Evolutionary conservation across 2,113 vertebrate genomes (phyloP).

Genomic region (Semicossyphus pulcher): DNA sequence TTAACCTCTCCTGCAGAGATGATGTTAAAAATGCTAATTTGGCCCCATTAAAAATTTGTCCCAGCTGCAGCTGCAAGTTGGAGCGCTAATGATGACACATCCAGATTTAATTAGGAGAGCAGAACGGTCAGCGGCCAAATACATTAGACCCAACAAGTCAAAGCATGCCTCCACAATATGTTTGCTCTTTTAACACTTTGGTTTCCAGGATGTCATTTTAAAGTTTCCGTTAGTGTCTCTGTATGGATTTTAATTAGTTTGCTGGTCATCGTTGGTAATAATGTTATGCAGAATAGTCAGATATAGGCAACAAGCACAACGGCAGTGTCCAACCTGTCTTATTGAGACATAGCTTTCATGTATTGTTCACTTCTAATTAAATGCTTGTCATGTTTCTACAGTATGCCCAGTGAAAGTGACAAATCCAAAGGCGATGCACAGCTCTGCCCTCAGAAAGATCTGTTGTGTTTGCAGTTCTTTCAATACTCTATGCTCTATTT

Average conservation of each 20-base stretch:
- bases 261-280: neutral
- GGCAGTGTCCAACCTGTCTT: too few relatives aligned
- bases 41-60: slow-evolving; percentile 71
- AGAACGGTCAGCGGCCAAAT: slow-evolving; percentile 43
- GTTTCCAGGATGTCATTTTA: neutral
- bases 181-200: neutral
- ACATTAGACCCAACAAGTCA: slow-evolving; percentile 25
- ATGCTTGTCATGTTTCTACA: too few relatives aligned
- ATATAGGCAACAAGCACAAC: too few relatives aligned
- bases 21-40: slow-evolving; percentile 77
- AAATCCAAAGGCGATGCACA: neutral
- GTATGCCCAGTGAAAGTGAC: too few relatives aligned
- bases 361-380: too few relatives aligned
- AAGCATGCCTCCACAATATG: slow-evolving; percentile 18
- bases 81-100: slow-evolving; percentile 68
- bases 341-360: too few relatives aligned
- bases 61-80: slow-evolving; percentile 66
- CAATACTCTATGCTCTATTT: too few relatives aligned
- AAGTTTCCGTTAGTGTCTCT: neutral
- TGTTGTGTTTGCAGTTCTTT: neutral
- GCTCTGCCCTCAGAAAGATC: neutral
- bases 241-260: neutral
- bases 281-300: too few relatives aligned
- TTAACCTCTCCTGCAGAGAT: slow-evolving; percentile 56
- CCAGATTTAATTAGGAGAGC: slow-evolving; percentile 63